phyloP scores from a whole-genome alignment of 2,797 vertebrate species.

The Notamacropus eugenii region DNA sequence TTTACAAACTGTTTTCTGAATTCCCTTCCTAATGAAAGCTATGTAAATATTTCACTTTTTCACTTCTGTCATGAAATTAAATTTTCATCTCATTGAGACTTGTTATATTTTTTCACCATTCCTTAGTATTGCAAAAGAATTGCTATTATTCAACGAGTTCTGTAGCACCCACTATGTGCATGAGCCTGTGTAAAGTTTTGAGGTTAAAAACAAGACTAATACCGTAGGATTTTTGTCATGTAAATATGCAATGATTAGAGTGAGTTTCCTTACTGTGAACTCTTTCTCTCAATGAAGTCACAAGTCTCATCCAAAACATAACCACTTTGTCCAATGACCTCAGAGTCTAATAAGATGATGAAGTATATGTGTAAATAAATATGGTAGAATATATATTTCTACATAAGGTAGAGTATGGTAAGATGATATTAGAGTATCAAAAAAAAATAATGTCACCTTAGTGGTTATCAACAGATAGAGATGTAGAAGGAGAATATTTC shows the following conservation, averaged over 20 bases:
- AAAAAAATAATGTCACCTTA: neutral
- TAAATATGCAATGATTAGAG: neutral
- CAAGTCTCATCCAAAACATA: neutral
- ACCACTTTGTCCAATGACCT: neutral
- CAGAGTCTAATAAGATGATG: neutral
- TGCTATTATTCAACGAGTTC: neutral
- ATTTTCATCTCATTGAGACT: conserved; percentile 36
- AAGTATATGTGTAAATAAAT: neutral
- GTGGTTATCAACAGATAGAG: neutral
- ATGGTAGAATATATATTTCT: neutral
- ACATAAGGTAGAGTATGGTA: neutral
- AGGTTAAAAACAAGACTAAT: conserved; percentile 14
- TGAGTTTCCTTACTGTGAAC: neutral
- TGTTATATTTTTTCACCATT: neutral
- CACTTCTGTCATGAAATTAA: conserved; percentile 39
- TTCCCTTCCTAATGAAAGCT: conserved; percentile 4
- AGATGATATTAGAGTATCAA: neutral
- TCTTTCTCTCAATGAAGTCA: neutral
- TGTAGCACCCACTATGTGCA: neutral
- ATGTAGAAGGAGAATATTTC: neutral
- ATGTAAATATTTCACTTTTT: conserved; percentile 22
- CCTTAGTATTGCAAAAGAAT: neutral
- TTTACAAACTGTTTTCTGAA: conserved; percentile 33
- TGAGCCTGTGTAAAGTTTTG: neutral
- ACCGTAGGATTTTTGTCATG: conserved; percentile 20